These are phyloP conservation scores for Metellina segmentata DNA, from an alignment of 2,888 invertebrate species.

Conservation along the genomic window DNA sequence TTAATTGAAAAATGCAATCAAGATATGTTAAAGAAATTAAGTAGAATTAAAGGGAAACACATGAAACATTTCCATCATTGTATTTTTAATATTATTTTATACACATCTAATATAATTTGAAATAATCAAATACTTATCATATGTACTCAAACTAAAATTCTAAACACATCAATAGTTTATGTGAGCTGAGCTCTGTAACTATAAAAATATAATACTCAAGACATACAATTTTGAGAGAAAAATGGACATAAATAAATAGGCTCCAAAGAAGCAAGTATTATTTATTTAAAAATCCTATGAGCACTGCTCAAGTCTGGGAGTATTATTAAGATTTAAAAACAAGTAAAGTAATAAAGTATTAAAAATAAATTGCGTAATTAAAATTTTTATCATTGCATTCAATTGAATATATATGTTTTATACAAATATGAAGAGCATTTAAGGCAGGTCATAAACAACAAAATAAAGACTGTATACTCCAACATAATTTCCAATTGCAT, in stretches of 20 bases:
- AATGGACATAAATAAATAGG: background rate
- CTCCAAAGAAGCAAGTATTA: background rate
- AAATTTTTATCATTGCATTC: background rate
- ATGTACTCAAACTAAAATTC: background rate
- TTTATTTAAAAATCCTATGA: background rate
- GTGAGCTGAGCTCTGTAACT: background rate
- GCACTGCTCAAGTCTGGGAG: background rate
- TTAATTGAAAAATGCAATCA: no score
- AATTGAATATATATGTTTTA: constrained; percentile 1
- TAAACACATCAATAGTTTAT: background rate
- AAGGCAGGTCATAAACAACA: background rate
- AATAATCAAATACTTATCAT: background rate
- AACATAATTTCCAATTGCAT: background rate
- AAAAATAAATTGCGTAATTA: background rate
- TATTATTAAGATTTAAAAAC: background rate
- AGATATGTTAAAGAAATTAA: no score
- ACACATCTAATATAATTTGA: background rate
- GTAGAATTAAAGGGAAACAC: no score
- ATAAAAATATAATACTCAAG: background rate
- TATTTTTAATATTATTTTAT: background rate
- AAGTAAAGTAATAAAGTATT: background rate
- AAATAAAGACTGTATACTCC: background rate
- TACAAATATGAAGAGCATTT: background rate
- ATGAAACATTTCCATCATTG: no score
- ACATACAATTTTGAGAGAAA: background rate